Evolutionary conservation across 2,113 vertebrate genomes (phyloP), one percentile per base, ranked within the genome.

Genomic region (Zonotrichia leucophrys): DNA sequence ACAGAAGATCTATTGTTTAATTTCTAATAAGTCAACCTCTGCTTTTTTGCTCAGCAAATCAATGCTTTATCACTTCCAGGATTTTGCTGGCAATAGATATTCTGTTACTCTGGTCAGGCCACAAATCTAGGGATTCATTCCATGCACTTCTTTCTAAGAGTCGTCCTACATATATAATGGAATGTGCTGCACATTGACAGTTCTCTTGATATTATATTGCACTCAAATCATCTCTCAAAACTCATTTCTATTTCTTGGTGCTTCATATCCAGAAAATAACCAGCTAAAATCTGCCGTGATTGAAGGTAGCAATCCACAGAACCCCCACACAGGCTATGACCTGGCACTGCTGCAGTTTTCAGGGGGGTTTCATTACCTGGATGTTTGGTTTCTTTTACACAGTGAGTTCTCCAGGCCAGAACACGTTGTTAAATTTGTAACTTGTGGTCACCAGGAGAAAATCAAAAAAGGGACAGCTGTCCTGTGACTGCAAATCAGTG

Each of bases 21-120:
- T 93, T 91, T 91, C 69, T 77, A 62, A 58, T 84, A 70, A 84
- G 50, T 62, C 8, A 21, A 76, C 4, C 39, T 92, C 92, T 49
- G 4, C 30, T 73, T 13, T 70, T 91, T 88, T 47, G 35, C 31
- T 92, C 50, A 67, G 52, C 25, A 91, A 89, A 87, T 92, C 60
- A 64, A 49, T 64, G 19, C 59, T 92, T 81, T 59, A 75, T 79
- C 23, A 42, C 31, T 44, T 49, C 21, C 33, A 72, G 27, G 31
- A 46, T 84, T 84, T 59, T 87, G 14, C 47, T 78, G 37, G 21
- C 49, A 37, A 16, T 66, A 83, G 31, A 28, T 58, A 11, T 49
- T 63, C 50, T 82, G 27, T 30, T 72, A 41, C 60, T 77, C 35
- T 60, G 33, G 19, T 68, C 31, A 87, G n/a, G 33, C 27, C 68